Base-by-base conservation (phyloP, 2,113 vertebrate genomes). In the Rostratula benghalensis region DNA sequence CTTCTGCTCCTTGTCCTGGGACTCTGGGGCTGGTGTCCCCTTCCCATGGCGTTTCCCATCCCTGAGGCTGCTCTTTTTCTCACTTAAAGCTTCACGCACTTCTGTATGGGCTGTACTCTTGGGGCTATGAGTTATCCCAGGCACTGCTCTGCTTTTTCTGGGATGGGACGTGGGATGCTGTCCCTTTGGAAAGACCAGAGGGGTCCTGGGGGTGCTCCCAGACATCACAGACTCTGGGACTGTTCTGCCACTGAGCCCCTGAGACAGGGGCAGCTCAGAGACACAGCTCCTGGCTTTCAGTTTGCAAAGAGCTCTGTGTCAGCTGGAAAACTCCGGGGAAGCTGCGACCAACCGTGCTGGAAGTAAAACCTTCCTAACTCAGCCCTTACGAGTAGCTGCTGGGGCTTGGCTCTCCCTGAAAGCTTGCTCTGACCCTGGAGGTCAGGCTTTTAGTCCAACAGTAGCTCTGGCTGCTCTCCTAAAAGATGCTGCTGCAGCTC, bases 1-100 rank as follows among this genome's bases (percentile, higher is more conserved):
- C 31, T 33, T 17, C 50, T 2, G 2, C 45, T 8, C 1, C 0
- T 28, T n/a, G 19, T 54, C 46, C 68, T 28, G n/a, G n/a, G n/a
- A 30, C n/a, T 30, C 18, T 7, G 1, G 77, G 48, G 31, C 70
- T 70, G 56, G 13, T 15, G 43, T 64, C 37, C 9, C 64, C 30
- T 71, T 35, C 57, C 57, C 71, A 4, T 18, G 7, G 37, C 7
- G 1, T 33, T 70, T 65, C 39, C 78, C 45, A 37, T 20, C 64
- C 23, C 33, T 27, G 45, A 14, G n/a, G 10, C 13, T 35, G 78
- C 37, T 30, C 14, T 51, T 63, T 63, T 28, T 63, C 11, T 11
- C 33, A 1, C 13, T 33, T 63, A 14, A 56, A 57, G 43, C 43
- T 43, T 25, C 25, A 9, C 0, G 1, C 41, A 1, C 0, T 5